Percentiles rank a stretch among this genome's conserved stretches.
Evolutionary conservation across 37 sponge, comb jelly and placozoan species (phyloP).

Genomic region (Lycopodina hypogea): DNA sequence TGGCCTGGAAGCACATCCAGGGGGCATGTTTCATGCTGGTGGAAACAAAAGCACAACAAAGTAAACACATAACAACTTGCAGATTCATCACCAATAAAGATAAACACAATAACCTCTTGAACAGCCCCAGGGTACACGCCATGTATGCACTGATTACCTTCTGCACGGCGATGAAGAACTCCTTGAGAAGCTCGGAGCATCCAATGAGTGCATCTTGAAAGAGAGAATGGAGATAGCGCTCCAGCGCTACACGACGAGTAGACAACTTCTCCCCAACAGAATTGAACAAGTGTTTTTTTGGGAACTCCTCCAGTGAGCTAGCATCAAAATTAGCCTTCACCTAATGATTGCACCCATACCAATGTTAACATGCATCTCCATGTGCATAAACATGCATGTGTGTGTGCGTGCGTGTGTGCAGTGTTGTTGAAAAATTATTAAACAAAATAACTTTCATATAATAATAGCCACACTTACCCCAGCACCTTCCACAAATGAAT

Average conservation of each 20-base stretch:
- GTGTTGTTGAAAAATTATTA: no score
- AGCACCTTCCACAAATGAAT: no score
- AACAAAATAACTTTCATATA: no score
- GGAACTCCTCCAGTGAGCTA: conserved; percentile 37
- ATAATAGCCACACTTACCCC: no score
- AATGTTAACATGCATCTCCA: not conserved
- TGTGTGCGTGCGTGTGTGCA: no score
- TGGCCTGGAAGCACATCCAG: no score
- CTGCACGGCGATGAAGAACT: conserved; percentile 63
- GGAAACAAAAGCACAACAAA: not conserved
- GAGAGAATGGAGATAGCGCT: conserved; percentile 42
- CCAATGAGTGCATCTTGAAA: conserved; percentile 39
- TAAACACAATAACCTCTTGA: not conserved
- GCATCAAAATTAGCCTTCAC: conserved; percentile 30
- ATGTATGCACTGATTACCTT: not conserved
- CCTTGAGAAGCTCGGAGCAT: conserved; percentile 39
- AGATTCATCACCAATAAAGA: not conserved
- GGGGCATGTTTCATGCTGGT: not conserved
- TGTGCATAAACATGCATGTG: no score
- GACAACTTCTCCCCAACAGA: conserved; percentile 18
- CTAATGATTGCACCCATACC: conserved; percentile 23
- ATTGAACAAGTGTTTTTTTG: conserved; percentile 18
- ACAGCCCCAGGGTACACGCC: not conserved
- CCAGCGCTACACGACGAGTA: conserved; percentile 28
- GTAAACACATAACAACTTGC: not conserved